phyloP scores from a whole-genome alignment of 2,113 vertebrate species.

The Mohoua ochrocephala region DNA sequence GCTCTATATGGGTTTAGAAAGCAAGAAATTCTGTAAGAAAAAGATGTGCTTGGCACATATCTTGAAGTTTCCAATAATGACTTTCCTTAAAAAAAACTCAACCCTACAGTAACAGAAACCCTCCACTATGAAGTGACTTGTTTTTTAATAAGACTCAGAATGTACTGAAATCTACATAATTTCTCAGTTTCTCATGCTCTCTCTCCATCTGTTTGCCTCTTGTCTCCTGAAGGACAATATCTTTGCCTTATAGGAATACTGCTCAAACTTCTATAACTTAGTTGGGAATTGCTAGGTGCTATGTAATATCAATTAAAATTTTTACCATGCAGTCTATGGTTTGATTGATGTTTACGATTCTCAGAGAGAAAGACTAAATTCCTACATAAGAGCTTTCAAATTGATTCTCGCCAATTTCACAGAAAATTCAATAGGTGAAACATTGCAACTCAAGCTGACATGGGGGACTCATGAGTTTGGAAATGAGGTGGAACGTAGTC shows the following conservation, averaged over 20 bases:
- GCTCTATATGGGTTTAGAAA: neutral
- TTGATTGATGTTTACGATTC: conserved; percentile 1
- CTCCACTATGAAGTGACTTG: neutral
- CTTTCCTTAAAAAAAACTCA: neutral
- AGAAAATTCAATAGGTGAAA: conserved; percentile 10
- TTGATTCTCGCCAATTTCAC: neutral
- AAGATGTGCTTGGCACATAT: neutral
- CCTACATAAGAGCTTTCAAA: neutral
- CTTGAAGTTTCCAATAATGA: neutral
- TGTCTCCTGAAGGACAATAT: neutral
- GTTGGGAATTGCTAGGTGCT: neutral
- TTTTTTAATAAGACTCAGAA: neutral
- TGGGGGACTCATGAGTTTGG: neutral
- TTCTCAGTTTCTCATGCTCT: neutral
- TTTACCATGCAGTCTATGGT: neutral
- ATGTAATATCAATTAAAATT: neutral
- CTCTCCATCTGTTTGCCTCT: neutral
- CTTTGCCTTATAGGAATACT: neutral
- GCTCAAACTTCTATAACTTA: neutral
- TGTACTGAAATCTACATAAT: neutral
- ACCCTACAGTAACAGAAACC: neutral
- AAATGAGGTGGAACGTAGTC: neutral
- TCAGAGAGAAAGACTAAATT: neutral
- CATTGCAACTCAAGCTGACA: neutral
- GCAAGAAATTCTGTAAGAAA: neutral